phyloP scores from a whole-genome alignment of 1,140 invertebrate species.

The Atta cephalotes region DNA sequence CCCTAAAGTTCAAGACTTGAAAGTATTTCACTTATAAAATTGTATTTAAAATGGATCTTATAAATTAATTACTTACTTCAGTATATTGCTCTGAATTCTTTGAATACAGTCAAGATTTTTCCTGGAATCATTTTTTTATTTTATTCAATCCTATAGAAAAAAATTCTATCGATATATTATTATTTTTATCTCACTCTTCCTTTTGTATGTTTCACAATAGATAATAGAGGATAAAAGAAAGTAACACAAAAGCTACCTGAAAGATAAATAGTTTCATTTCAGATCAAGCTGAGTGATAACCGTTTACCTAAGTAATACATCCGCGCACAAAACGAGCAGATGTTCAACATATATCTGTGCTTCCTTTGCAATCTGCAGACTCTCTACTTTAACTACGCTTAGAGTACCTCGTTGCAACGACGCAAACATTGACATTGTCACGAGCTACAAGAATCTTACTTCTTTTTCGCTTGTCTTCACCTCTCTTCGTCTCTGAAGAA shows the following conservation, averaged over 20 bases:
- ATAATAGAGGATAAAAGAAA: not conserved
- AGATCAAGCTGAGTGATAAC: conserved; percentile 73
- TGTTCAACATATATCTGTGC: conserved; percentile 73
- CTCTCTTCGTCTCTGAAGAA: conserved; percentile 17
- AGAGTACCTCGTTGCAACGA: conserved; percentile 76
- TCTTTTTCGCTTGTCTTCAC: not conserved
- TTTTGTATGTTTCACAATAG: not conserved
- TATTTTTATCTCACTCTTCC: not conserved
- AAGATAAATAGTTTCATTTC: conserved; percentile 23
- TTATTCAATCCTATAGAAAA: not conserved
- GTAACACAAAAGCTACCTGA: not conserved
- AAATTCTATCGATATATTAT: not conserved
- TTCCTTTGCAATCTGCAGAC: conserved; percentile 70
- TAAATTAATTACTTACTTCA: not conserved
- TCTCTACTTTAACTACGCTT: conserved; percentile 70
- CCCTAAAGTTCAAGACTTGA: not conserved
- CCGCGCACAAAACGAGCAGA: conserved; percentile 71
- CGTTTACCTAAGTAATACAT: conserved; percentile 75
- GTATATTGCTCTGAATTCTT: not conserved
- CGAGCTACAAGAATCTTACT: conserved; percentile 69
- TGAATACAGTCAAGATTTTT: not conserved
- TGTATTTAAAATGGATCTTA: conserved; percentile 40
- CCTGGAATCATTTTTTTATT: not conserved
- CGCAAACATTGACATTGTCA: conserved; percentile 82
- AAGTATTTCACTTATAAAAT: not conserved